Conservation (phyloP, 2,113 vertebrate genomes). For the rabbit (Oryctolagus cuniculus) region DNA sequence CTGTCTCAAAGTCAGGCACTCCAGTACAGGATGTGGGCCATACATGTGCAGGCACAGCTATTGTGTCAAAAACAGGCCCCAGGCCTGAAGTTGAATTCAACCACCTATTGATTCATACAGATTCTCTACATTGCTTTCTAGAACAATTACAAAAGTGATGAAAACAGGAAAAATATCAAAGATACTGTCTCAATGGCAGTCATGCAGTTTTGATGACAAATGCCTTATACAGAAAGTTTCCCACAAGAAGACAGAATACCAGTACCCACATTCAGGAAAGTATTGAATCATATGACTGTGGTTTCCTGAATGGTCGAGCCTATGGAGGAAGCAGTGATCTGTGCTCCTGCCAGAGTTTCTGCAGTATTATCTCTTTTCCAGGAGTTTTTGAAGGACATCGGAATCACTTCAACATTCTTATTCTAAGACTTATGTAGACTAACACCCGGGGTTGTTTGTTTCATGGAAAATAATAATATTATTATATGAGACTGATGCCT, state of each 20-base stretch:
- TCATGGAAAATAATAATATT: neutral
- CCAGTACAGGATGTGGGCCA: no score
- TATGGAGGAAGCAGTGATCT: constrained; percentile 72
- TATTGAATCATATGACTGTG: constrained; percentile 68
- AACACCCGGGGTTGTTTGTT: neutral
- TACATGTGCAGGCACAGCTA: no score
- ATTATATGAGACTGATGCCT: constrained; percentile 4
- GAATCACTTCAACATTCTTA: neutral
- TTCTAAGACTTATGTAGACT: neutral
- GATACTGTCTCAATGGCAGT: constrained; percentile 79
- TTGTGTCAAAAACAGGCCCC: no score
- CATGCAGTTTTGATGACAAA: constrained; percentile 83
- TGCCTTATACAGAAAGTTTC: constrained; percentile 82
- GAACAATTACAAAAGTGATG: constrained; percentile 72
- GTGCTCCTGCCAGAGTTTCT: constrained; percentile 23
- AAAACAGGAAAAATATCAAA: constrained; percentile 81
- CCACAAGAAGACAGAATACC: constrained; percentile 81
- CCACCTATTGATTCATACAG: constrained; percentile 84
- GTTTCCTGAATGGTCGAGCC: constrained; percentile 76
- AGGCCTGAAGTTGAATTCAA: constrained; percentile 80
- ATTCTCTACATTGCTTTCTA: constrained; percentile 69
- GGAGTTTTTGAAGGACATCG: constrained; percentile 27
- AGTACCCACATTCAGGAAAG: constrained; percentile 75
- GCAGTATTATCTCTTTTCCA: neutral
- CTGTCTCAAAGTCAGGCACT: no score